Percentiles rank a stretch among this genome's conserved stretches.
Conservation (phyloP, 2,113 vertebrate genomes). For the Raja brachyura region DNA sequence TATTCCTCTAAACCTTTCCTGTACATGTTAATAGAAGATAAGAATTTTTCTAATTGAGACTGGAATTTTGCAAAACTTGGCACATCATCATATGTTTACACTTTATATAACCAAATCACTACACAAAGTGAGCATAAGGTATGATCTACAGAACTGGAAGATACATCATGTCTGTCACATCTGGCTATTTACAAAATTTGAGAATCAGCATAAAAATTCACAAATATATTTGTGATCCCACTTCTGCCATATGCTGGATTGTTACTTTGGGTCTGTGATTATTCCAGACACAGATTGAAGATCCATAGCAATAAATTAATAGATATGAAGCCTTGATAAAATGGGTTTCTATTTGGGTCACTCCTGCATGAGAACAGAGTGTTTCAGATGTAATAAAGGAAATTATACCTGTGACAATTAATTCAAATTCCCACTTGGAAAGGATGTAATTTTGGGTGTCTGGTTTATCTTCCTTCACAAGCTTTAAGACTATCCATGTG, state of each 20-base stretch:
- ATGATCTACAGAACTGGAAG: background rate
- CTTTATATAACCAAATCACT: background rate
- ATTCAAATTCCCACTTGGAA: background rate
- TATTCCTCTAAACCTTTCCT: too few species aligned
- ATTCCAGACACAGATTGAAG: too few species aligned
- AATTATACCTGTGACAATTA: background rate
- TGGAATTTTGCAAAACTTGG: background rate
- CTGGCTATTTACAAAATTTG: background rate
- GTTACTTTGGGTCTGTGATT: too few species aligned
- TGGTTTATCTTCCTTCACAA: too few species aligned
- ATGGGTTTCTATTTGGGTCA: background rate
- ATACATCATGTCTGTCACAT: too few species aligned
- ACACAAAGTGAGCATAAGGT: background rate
- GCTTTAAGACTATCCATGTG: too few species aligned
- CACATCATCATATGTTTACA: background rate
- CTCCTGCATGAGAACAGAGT: background rate
- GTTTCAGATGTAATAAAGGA: background rate
- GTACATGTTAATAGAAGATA: background rate
- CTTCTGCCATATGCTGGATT: too few species aligned
- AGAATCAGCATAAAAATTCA: background rate
- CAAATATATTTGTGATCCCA: too few species aligned
- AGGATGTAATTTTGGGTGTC: too few species aligned
- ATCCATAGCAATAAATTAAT: background rate
- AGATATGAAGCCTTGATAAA: background rate
- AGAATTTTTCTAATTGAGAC: background rate